Base-by-base conservation (phyloP, 2,888 invertebrate species). In the Sarcophaga variegata region DNA sequence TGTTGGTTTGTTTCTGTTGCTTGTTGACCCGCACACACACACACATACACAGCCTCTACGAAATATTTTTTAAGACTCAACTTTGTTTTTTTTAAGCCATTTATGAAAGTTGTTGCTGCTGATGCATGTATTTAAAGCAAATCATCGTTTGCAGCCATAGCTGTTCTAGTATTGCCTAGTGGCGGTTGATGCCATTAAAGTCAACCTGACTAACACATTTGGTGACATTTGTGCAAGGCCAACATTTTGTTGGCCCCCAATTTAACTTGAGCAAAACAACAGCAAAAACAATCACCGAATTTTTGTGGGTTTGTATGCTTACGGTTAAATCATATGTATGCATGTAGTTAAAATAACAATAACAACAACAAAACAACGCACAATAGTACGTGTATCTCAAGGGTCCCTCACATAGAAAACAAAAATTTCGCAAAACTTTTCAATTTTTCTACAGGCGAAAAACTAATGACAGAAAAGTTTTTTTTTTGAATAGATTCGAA, bases 151-250 rank as follows among this genome's bases (percentile, higher is more conserved):
- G 25, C 70, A 47, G 20, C 54, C 17, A 54, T 4, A 6, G 54
- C 54, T 54, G 54, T 54, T 14, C 54, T 54, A 14, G 54, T 54
- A 54, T 54, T 54, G 54, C 54, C 54, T 14, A 54, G 54, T 54
- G 54, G 54, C 54, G 12, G 17, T 14, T 54, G 54, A 17, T 17
- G 17, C 12, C 54, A 54, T 17, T 37, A 54, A 17, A 54, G 54
- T 17, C 54, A 54, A 54, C 17, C 67, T 64, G 75, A 22, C 14
- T 54, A 54, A 54, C 12, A 78, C 62, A 80, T 77, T 81, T 84
- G 81, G 75, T 84, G 87, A 71, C 71, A 84, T 75, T 81, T 62
- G 81, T 84, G 69, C 75, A 87, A 84, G 78, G 75, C 62, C 75
- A 84, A 64, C 4, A 76, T 59, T 63, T 59, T 63, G 25, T 47